phyloP scores from a whole-genome alignment of 2,113 vertebrate species.

The Cyrtonyx montezumae region DNA sequence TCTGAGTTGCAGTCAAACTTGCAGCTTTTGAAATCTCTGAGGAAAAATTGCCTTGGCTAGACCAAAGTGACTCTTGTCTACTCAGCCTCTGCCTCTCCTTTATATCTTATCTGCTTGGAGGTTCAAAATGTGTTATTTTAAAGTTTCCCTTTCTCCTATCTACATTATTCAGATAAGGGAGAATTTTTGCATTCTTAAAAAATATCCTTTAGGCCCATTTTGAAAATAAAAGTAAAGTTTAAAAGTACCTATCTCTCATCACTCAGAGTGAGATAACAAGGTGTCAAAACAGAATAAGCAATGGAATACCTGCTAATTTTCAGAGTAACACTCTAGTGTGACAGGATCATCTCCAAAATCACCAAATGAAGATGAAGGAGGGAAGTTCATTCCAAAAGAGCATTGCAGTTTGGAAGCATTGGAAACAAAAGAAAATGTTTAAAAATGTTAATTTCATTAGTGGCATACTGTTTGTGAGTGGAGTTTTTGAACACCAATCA shows the following conservation, averaged over 20 bases:
- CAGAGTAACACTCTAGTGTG: not conserved
- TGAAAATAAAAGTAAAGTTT: not conserved
- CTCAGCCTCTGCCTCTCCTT: not conserved
- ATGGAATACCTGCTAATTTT: not conserved
- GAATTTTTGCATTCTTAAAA: not conserved
- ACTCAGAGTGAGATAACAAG: not conserved
- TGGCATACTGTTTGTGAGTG: not conserved
- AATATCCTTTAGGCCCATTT: not conserved
- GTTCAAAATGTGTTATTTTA: not conserved
- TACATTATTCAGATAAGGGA: not conserved
- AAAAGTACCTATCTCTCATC: not conserved
- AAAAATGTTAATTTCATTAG: not conserved
- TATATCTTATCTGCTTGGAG: not conserved
- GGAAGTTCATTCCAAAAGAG: not conserved
- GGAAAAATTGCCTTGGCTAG: not conserved
- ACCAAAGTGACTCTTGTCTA: not conserved
- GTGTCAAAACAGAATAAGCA: not conserved
- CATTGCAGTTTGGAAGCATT: not conserved
- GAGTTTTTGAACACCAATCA: not conserved
- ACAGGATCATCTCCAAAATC: not conserved
- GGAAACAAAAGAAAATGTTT: not conserved
- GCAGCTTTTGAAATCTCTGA: not conserved
- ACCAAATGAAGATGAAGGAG: not conserved
- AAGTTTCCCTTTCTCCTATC: not conserved
- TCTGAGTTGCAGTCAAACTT: not conserved